A percentile compares a stretch with the other conserved stretches of the same genome.
Evolutionary conservation across 1,140 invertebrate genomes (phyloP).

Genomic region (Drosophila burlai): DNA sequence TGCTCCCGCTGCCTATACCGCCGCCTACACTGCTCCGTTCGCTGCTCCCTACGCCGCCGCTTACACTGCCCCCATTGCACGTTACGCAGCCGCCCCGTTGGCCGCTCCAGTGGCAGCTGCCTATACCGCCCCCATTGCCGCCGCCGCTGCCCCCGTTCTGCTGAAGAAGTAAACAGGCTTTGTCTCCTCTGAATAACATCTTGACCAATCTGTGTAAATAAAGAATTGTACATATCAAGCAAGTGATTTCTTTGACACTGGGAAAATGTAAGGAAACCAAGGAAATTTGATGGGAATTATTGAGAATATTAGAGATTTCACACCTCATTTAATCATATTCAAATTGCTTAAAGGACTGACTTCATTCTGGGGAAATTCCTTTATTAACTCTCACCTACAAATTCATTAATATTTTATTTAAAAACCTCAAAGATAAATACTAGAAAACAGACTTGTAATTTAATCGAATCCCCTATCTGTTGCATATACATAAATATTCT

Average conservation of each 20-base stretch:
- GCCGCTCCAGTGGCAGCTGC: conserved; percentile 48
- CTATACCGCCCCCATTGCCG: conserved; percentile 59
- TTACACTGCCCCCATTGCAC: conserved; percentile 55
- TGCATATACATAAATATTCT: not conserved
- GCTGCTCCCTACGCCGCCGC: conserved; percentile 78
- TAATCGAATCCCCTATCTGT: not conserved
- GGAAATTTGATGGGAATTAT: not conserved
- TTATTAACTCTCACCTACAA: not conserved
- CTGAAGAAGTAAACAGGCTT: conserved; percentile 65
- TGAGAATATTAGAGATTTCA: not conserved
- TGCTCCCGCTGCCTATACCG: conserved; percentile 64
- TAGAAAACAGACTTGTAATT: not conserved
- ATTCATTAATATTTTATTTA: not conserved
- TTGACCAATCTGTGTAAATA: conserved; percentile 69
- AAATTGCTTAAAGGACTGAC: no score
- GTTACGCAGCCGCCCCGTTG: conserved; percentile 84
- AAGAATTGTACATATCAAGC: conserved; percentile 49
- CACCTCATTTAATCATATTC: not conserved
- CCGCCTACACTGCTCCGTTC: conserved; percentile 38
- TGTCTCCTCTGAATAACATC: conserved; percentile 19
- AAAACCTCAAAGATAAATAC: not conserved
- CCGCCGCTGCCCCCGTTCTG: conserved; percentile 64
- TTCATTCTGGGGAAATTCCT: not conserved
- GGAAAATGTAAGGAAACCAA: not conserved
- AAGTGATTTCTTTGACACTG: conserved; percentile 1